phyloP scores from a whole-genome alignment of 2,888 invertebrate species.

The Perizoma flavofasciatum region DNA sequence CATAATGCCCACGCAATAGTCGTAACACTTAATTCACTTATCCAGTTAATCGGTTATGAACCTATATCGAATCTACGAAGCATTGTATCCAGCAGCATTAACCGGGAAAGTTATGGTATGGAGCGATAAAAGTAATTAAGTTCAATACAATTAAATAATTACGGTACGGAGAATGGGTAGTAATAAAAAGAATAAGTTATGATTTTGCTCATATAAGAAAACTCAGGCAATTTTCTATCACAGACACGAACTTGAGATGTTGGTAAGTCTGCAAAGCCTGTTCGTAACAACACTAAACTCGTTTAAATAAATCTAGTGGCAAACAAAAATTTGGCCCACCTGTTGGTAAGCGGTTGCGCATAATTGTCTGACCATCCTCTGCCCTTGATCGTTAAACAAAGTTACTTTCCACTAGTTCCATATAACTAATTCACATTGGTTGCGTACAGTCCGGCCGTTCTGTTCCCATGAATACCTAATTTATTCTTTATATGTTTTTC shows the following conservation, averaged over 20 bases:
- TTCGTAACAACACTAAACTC: no score
- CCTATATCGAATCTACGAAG: slow-evolving; percentile 5
- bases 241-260: neutral
- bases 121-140: slow-evolving; percentile 7
- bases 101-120: slow-evolving; percentile 11
- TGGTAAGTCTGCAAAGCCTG: no score
- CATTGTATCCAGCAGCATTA: slow-evolving; percentile 7
- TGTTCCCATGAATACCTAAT: no score
- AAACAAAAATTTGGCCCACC: no score
- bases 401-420: no score
- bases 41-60: slow-evolving; percentile 6
- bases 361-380: no score
- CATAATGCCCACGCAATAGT: neutral
- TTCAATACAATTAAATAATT: slow-evolving; percentile 5
- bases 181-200: neutral
- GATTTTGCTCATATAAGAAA: neutral
- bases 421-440: no score
- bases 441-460: no score
- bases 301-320: no score
- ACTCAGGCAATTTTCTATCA: neutral
- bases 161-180: neutral
- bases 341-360: no score
- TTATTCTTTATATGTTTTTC: no score
- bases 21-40: neutral
- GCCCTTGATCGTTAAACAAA: no score